Evolutionary conservation across 2,113 vertebrate genomes (phyloP).

Genomic region (Erinaceus europaeus): DNA sequence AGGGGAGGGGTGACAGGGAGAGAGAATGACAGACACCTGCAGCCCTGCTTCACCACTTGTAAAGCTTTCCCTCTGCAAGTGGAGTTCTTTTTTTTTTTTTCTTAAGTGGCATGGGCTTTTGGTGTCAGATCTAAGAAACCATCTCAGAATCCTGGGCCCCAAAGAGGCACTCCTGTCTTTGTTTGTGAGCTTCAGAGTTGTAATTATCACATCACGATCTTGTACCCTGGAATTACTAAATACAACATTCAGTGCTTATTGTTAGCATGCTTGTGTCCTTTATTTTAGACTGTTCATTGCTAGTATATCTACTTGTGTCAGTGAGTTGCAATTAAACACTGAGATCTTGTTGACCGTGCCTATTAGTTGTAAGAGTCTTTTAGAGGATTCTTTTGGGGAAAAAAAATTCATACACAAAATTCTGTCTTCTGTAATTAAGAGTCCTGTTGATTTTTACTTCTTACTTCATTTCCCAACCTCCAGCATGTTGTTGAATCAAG

Average conservation of each 20-base stretch:
- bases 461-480: not conserved
- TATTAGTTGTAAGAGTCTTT: not conserved
- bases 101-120: not conserved
- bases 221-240: too few relatives aligned
- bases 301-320: not conserved
- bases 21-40: too few relatives aligned
- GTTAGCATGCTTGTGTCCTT: not conserved
- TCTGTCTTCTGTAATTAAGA: not conserved
- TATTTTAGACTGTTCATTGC: not conserved
- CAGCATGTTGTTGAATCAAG: not conserved
- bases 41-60: too few relatives aligned
- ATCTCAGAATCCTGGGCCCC: not conserved
- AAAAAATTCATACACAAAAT: not conserved
- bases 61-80: too few relatives aligned
- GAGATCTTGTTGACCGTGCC: not conserved
- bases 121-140: not conserved
- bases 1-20: too few relatives aligned
- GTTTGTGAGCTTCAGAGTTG: not conserved
- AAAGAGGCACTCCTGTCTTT: not conserved
- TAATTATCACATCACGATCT: not conserved
- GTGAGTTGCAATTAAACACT: not conserved
- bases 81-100: too few relatives aligned
- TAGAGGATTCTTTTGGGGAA: not conserved
- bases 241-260: not conserved
- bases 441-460: not conserved